These are phyloP conservation scores for Eupithecia dodoneata DNA, from an alignment of 2,888 invertebrate species.

Conservation along the genomic window DNA sequence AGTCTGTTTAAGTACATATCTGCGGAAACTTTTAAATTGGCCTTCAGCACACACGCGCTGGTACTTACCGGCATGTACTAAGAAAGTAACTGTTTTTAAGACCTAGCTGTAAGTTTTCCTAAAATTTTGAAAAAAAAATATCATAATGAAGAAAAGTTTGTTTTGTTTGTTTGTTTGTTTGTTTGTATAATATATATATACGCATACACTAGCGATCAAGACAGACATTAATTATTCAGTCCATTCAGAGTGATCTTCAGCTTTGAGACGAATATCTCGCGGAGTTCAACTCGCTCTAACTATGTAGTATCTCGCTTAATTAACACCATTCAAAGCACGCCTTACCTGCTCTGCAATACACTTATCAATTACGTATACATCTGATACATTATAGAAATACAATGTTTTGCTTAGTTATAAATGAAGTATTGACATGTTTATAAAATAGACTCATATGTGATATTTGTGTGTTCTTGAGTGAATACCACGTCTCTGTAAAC, in stretches of 20 bases:
- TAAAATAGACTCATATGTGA: not conserved
- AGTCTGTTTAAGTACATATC: no score
- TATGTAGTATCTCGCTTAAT: slow-evolving; percentile 32
- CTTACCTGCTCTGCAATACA: not conserved
- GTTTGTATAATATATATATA: no score
- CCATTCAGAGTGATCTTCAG: slow-evolving; percentile 20
- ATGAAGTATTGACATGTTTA: not conserved
- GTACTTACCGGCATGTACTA: no score
- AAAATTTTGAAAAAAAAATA: no score
- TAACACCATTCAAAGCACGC: slow-evolving; percentile 24
- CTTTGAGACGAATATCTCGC: slow-evolving; percentile 17
- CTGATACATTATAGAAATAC: not conserved
- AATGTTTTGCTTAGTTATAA: not conserved
- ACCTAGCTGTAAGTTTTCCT: no score
- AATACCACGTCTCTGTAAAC: no score
- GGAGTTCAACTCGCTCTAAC: slow-evolving; percentile 15
- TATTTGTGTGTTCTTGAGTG: not conserved
- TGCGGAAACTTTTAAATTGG: no score
- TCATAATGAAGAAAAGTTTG: no score
- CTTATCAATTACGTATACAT: not conserved
- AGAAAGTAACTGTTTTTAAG: no score
- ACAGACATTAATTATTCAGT: slow-evolving; percentile 17
- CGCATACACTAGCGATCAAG: not conserved
- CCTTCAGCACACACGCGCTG: no score
- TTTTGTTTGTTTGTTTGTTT: no score